phyloP scores from a whole-genome alignment of 2,113 vertebrate genomes.

The Oncorhynchus masou region DNA sequence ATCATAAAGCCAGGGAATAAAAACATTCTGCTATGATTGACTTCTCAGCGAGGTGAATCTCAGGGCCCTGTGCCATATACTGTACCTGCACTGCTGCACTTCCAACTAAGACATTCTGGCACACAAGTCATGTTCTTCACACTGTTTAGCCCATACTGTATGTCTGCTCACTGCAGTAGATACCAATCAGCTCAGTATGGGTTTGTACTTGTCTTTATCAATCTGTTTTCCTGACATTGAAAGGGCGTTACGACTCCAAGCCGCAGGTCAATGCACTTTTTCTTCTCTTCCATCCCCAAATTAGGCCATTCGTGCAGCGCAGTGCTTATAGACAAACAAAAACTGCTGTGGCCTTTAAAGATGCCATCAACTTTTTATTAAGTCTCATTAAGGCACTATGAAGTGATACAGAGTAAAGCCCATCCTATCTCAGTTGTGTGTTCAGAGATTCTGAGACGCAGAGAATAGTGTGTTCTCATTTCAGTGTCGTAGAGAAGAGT shows the following conservation, averaged over 20 bases:
- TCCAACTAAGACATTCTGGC: background rate
- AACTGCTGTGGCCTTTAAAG: slow-evolving; percentile 68
- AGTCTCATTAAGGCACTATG: slow-evolving; percentile 69
- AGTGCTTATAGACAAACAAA: slow-evolving; percentile 63
- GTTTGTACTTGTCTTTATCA: background rate
- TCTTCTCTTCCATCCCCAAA: slow-evolving; percentile 42
- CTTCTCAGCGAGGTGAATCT: slow-evolving; percentile 4
- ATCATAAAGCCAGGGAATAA: slow-evolving; percentile 31
- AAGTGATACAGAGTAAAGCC: slow-evolving; percentile 53
- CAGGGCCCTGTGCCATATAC: background rate
- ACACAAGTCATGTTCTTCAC: background rate
- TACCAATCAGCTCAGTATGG: background rate
- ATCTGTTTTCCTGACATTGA: slow-evolving; percentile 39
- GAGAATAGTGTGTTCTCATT: slow-evolving; percentile 55
- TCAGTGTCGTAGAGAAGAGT: slow-evolving; percentile 35
- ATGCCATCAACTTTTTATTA: slow-evolving; percentile 76
- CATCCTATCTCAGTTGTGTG: slow-evolving; percentile 55
- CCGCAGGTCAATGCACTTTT: slow-evolving; percentile 52
- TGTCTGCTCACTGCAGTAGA: background rate
- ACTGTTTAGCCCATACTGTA: background rate
- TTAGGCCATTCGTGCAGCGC: slow-evolving; percentile 61
- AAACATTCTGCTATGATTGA: slow-evolving; percentile 19
- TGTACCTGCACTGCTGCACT: background rate
- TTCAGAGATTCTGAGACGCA: slow-evolving; percentile 48
- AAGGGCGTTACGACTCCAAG: slow-evolving; percentile 49